Percentiles rank a stretch among this genome's conserved stretches.
Conservation (phyloP, 2,888 invertebrate species). For the Latheticus oryzae region DNA sequence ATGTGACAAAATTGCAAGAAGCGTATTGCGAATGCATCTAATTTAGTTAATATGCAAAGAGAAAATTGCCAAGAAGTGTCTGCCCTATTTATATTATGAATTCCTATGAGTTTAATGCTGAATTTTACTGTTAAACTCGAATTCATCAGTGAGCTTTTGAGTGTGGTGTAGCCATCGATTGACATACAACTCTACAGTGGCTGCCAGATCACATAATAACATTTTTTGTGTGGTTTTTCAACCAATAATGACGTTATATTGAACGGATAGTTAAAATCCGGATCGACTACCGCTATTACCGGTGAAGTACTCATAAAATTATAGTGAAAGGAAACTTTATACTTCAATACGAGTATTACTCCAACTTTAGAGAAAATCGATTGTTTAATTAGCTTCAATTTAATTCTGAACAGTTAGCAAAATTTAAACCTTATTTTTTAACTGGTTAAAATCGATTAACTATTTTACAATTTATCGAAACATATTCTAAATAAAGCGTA, state of each 20-base stretch:
- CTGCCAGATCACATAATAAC: constrained; percentile 2
- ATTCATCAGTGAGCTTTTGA: constrained; percentile 5
- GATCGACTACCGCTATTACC: no score
- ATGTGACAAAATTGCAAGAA: constrained; percentile 9
- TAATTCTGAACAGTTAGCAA: no score
- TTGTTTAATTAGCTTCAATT: no score
- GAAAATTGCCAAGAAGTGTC: constrained; percentile 11
- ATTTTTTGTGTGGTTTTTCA: neutral
- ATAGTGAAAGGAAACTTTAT: no score
- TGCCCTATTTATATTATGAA: neutral
- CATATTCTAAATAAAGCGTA: constrained; percentile 15
- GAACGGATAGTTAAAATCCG: neutral
- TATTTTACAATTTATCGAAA: constrained; percentile 17
- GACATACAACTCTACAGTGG: constrained; percentile 2
- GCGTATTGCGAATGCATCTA: constrained; percentile 5
- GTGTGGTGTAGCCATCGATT: neutral
- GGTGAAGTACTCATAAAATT: no score
- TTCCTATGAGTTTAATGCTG: neutral
- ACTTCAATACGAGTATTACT: no score
- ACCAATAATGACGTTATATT: constrained; percentile 6
- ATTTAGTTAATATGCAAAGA: constrained; percentile 5
- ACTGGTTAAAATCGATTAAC: no score
- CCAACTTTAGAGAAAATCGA: no score
- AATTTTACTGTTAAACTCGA: no score
- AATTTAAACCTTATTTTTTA: no score